Conservation (phyloP, 1,140 invertebrate genomes). For the Drosophila ananassae region DNA sequence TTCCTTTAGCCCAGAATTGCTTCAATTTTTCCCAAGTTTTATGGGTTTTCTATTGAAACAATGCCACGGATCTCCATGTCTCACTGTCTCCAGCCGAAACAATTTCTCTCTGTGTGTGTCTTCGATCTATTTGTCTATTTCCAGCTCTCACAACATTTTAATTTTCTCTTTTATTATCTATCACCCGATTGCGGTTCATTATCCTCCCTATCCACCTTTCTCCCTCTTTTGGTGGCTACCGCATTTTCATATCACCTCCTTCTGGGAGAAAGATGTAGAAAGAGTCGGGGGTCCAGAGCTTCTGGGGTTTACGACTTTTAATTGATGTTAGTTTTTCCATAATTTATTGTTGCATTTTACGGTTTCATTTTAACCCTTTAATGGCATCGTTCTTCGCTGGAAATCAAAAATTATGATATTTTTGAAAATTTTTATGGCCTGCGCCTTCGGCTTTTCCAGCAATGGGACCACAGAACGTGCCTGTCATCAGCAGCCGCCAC, state of each 20-base stretch:
- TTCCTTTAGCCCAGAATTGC: slow-evolving; percentile 62
- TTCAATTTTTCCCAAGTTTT: slow-evolving; percentile 73
- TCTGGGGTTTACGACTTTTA: slow-evolving; percentile 73
- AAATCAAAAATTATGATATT: slow-evolving; percentile 81
- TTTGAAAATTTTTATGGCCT: slow-evolving; percentile 75
- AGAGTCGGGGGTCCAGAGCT: slow-evolving; percentile 1
- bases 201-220: slow-evolving; percentile 7
- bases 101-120: slow-evolving; percentile 42
- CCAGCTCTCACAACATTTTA: slow-evolving; percentile 46
- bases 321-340: slow-evolving; percentile 82
- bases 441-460: slow-evolving; percentile 4
- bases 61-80: slow-evolving; percentile 36
- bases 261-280: background rate
- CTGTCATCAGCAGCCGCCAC: slow-evolving; percentile 31
- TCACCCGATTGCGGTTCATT: slow-evolving; percentile 67
- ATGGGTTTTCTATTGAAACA: slow-evolving; percentile 79
- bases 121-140: slow-evolving; percentile 62
- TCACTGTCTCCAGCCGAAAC: background rate
- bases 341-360: slow-evolving; percentile 78
- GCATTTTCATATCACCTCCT: slow-evolving; percentile 52
- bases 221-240: slow-evolving; percentile 9
- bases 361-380: slow-evolving; percentile 80
- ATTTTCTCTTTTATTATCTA: slow-evolving; percentile 66
- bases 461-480: slow-evolving; percentile 60
- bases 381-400: slow-evolving; percentile 60